These are phyloP conservation scores for Drosophila maculinotata DNA, from an alignment of 2,888 invertebrate genomes.

Conservation along the genomic window DNA sequence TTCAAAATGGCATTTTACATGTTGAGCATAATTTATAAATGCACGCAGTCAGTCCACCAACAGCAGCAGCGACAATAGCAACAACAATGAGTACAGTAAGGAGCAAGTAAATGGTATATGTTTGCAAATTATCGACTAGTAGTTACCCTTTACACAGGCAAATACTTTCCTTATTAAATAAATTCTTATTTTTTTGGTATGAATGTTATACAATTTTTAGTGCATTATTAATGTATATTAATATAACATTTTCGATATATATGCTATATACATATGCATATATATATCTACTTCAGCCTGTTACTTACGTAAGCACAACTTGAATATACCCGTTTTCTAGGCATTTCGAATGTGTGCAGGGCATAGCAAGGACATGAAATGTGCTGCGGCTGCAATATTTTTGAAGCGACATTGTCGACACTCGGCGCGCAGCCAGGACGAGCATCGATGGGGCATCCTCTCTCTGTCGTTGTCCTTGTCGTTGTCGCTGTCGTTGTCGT, in stretches of 20 bases:
- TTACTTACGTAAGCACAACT: not conserved
- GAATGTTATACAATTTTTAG: no score
- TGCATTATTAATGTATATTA: no score
- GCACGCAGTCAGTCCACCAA: conserved; percentile 62
- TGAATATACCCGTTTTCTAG: not conserved
- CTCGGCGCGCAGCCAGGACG: conserved; percentile 28
- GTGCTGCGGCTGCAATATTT: conserved; percentile 77
- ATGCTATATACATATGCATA: no score
- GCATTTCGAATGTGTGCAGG: not conserved
- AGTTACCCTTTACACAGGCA: not conserved
- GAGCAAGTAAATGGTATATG: not conserved
- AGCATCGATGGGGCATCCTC: conserved; percentile 58
- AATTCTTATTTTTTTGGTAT: no score
- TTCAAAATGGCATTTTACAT: conserved; percentile 85
- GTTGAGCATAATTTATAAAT: conserved; percentile 85
- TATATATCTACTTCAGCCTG: not conserved
- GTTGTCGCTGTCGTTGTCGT: conserved; percentile 40
- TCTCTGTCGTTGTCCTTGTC: conserved; percentile 17
- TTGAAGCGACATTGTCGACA: conserved; percentile 80
- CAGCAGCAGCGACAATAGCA: conserved; percentile 19
- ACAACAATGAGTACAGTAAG: conserved; percentile 32
- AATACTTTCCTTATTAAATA: no score
- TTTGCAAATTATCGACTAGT: not conserved
- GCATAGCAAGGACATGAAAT: conserved; percentile 60
- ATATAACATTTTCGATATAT: not conserved